These are phyloP conservation scores for Psococerastis gibbosa DNA, from an alignment of 2,888 invertebrate species.

Conservation along the genomic window DNA sequence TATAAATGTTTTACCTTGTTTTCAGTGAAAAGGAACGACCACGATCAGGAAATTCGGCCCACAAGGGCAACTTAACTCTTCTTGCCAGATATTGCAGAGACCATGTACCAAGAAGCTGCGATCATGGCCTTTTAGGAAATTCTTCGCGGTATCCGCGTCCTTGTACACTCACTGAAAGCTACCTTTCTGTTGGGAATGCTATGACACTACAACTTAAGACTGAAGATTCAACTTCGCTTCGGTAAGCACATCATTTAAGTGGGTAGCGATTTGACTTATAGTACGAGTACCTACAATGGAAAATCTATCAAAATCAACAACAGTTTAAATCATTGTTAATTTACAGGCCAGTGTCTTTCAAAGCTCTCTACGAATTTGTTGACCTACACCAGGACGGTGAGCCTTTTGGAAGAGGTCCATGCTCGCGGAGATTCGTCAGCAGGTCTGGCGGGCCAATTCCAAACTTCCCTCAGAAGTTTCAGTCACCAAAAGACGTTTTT, in stretches of 20 bases:
- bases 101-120: constrained; percentile 62
- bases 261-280: too few relatives aligned
- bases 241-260: too few relatives aligned
- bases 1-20: constrained; percentile 8
- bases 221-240: constrained; percentile 65
- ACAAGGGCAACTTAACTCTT: constrained; percentile 52
- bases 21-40: constrained; percentile 26
- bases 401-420: constrained; percentile 50
- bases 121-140: constrained; percentile 51
- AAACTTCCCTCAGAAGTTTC: constrained; percentile 51
- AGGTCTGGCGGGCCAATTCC: constrained; percentile 23
- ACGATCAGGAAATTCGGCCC: constrained; percentile 19
- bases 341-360: constrained; percentile 63
- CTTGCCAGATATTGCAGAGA: constrained; percentile 68
- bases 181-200: constrained; percentile 60
- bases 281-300: too few relatives aligned
- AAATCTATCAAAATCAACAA: background rate
- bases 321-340: background rate
- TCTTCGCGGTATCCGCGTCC: constrained; percentile 39
- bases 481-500: constrained; percentile 65
- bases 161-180: constrained; percentile 64
- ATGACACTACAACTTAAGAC: constrained; percentile 61
- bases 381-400: constrained; percentile 73
- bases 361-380: constrained; percentile 74
- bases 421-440: constrained; percentile 58